These are phyloP conservation scores for Drosophila gunungcola DNA, from an alignment of 1,140 invertebrate genomes.

Conservation along the genomic window DNA sequence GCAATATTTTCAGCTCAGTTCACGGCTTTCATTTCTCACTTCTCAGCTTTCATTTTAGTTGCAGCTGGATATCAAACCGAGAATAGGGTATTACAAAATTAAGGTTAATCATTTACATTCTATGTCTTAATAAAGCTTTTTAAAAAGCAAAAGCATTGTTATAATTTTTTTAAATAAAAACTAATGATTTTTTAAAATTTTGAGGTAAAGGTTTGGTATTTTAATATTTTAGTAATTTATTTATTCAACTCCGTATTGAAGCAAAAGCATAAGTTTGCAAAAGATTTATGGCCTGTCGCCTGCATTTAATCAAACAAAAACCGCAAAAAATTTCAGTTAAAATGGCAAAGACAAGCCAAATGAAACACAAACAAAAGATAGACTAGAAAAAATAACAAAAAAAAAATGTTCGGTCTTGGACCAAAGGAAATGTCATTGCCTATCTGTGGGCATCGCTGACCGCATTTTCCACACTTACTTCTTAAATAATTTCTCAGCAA, in stretches of 20 bases:
- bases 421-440: slow-evolving; percentile 39
- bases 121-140: too few species aligned
- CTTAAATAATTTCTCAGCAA: slow-evolving; percentile 70
- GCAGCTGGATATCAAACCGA: slow-evolving; percentile 1
- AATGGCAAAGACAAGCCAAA: slow-evolving; percentile 15
- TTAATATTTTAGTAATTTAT: too few species aligned
- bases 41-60: not conserved
- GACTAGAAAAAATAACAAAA: slow-evolving; percentile 4
- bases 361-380: slow-evolving; percentile 11
- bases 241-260: not conserved
- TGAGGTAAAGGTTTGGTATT: too few species aligned
- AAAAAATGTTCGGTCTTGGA: slow-evolving; percentile 2
- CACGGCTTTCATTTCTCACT: slow-evolving; percentile 15
- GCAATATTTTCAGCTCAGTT: slow-evolving; percentile 40
- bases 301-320: slow-evolving; percentile 23
- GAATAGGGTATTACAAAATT: not conserved
- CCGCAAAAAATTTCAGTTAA: slow-evolving; percentile 33
- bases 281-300: slow-evolving; percentile 48
- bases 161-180: too few species aligned
- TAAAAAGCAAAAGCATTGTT: too few species aligned
- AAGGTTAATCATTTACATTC: not conserved
- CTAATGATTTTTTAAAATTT: too few species aligned
- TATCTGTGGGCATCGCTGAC: slow-evolving; percentile 17
- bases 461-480: slow-evolving; percentile 24
- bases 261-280: slow-evolving; percentile 8